Evolutionary conservation across 2,888 invertebrate genomes (phyloP), one percentile per base, ranked within the genome.

Genomic region (Ashinkailepas kermadecensis): DNA sequence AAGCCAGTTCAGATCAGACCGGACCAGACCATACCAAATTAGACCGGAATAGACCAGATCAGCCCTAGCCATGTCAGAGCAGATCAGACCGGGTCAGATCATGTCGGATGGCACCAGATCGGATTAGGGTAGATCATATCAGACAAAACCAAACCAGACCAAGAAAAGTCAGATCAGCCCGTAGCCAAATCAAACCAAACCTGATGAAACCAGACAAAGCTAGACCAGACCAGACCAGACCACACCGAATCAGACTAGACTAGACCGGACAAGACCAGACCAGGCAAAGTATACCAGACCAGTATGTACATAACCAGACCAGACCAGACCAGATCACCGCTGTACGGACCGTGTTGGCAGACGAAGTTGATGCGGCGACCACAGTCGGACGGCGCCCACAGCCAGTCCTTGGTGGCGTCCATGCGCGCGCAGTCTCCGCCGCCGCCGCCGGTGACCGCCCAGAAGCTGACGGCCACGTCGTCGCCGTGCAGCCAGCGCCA

Each of bases 351-450:
- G 88, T 96, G 95, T 88, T 96, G 96, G 87, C 96, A 96, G 84
- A 96, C 95, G 88, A 93, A 96, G 88, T 96, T 95, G 84, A 95
- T 89, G 85, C 92, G 91, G 81, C 93, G 91, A 83, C 92, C 91
- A 88, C 96, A 96, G 86, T 95, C 94, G 54, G 95, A 95, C 87
- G 95, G 95, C 1, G 95, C 94, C 96, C 96, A 96, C 0, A 96
- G 90, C 96, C 96, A 96, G 57, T 96, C 96, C 87, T 95, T 95
- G 86, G 94, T 93, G 83, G 96, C 96, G 87, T 96, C 96, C 88
- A 94, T 96, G 81, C 95, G 89, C 1, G 95, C 94, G 87, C 96
- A 96, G 85, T 94, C 93, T 83, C 95, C 94, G 84, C 91, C 91
- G 84, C 91, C 39, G 39, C 39, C 39, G 95, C 78, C 93, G 90